Conservation (phyloP, 2,113 vertebrate genomes). For the Malaclemys terrapin region DNA sequence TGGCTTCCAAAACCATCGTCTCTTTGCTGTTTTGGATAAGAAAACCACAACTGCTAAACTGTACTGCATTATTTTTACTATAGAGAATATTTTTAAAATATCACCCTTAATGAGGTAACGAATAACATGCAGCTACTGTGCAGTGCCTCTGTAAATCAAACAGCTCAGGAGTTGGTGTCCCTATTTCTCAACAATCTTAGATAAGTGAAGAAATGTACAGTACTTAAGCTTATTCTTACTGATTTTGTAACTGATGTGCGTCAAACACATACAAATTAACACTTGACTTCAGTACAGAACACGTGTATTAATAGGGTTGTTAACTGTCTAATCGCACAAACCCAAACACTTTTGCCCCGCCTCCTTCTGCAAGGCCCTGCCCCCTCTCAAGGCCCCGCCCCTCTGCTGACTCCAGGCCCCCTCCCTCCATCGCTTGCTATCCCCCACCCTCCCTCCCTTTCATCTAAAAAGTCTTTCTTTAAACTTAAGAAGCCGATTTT, state of each 20-base stretch:
- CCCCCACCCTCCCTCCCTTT: too few relatives aligned
- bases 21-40: background rate
- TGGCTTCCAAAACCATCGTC: background rate
- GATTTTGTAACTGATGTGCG: background rate
- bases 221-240: background rate
- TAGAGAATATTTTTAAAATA: background rate
- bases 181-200: background rate
- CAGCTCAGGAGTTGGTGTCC: background rate
- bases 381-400: too few relatives aligned
- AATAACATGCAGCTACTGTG: background rate
- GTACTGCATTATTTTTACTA: background rate
- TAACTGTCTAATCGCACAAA: too few relatives aligned
- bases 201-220: background rate
- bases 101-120: background rate
- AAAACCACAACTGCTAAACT: background rate
- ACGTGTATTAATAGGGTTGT: background rate
- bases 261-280: background rate
- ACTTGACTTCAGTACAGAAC: background rate
- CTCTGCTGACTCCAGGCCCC: too few relatives aligned
- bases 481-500: background rate
- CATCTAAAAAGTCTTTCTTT: background rate
- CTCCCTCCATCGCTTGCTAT: background rate
- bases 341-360: too few relatives aligned
- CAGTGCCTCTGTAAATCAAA: background rate
- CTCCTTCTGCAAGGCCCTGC: too few relatives aligned